These are phyloP conservation scores for Upupa epops DNA, from an alignment of 2,113 vertebrate genomes.

Conservation along the genomic window DNA sequence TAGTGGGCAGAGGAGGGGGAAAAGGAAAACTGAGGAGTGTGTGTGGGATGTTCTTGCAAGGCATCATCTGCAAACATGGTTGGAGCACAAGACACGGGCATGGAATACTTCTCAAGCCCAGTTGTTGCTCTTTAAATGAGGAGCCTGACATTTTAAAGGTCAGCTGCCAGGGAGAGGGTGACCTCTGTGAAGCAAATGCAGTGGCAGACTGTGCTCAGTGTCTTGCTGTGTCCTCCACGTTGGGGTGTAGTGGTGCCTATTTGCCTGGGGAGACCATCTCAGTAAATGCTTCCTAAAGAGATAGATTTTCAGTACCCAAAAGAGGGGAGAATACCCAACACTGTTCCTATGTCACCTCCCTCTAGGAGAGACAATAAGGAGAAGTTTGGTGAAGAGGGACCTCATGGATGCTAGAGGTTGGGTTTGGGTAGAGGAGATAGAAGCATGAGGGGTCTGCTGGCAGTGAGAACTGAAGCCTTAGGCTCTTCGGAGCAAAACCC, in stretches of 20 bases:
- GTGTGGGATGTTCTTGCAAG: background rate
- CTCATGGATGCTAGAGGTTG: background rate
- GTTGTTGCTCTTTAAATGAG: constrained; percentile 25
- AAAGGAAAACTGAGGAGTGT: background rate
- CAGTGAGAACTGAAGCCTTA: background rate
- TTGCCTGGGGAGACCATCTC: background rate
- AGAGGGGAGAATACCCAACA: background rate
- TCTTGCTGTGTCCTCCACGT: rapidly evolving
- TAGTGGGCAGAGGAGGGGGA: background rate
- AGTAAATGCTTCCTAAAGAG: background rate
- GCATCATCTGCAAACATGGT: background rate
- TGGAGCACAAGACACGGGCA: background rate
- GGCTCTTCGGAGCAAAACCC: background rate
- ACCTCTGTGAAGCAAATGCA: background rate
- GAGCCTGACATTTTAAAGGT: constrained; percentile 57
- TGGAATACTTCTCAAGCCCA: background rate
- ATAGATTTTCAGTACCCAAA: background rate
- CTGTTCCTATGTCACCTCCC: background rate
- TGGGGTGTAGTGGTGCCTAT: background rate
- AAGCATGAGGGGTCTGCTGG: background rate
- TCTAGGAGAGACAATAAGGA: background rate
- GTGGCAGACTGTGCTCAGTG: background rate
- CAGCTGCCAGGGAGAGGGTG: background rate
- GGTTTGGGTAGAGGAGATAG: background rate
- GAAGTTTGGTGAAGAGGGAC: rapidly evolving